Evolutionary conservation across 2,797 vertebrate genomes (phyloP), one percentile per base, ranked within the genome.

Genomic region (Dendrocincla tyrannina): DNA sequence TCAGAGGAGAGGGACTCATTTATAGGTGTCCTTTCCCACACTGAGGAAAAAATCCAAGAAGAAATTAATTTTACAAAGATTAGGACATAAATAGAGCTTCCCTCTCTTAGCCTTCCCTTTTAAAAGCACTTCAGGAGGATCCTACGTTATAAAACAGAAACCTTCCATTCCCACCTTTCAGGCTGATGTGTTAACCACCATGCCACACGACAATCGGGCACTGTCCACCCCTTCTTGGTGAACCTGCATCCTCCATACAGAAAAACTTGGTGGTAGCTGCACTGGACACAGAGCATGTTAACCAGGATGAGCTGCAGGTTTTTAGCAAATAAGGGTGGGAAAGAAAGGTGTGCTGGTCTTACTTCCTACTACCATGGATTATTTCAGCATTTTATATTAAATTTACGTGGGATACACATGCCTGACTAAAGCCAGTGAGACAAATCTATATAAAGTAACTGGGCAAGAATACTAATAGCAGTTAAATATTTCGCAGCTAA

Each of bases 21-120:
- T 66, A 56, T 3, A 78, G 13, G 4, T 1, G 12, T 70, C 8
- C 11, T 85, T 83, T 77, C 32, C 18, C 22, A 69, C 0, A 0
- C 0, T 62, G 16, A 82, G 18, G n/a, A 22, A 87, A 66, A 82
- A 24, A 33, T 41, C 32, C 9, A 12, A 91, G 41, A 69, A 85
- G 47, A 91, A 85, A 60, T 42, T 0, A 75, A 60, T 92, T 85
- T 75, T 60, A 58, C 9, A 9, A 47, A 56, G 28, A 68, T 39
- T 6, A 62, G 37, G 28, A 58, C 20, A 41, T 15, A 17, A 62
- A 66, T 1, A 69, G 37, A 53, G n/a, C 11, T 22, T 72, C n/a
- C 23, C 9, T 73, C 35, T 16, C 60, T 69, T 32, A 69, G 35
- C 4, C 47, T 59, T 89, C 50, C 39, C 67, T 90, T 93, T 56